Conservation (phyloP, 2,888 invertebrate species). For the Amphimallon solstitiale region DNA sequence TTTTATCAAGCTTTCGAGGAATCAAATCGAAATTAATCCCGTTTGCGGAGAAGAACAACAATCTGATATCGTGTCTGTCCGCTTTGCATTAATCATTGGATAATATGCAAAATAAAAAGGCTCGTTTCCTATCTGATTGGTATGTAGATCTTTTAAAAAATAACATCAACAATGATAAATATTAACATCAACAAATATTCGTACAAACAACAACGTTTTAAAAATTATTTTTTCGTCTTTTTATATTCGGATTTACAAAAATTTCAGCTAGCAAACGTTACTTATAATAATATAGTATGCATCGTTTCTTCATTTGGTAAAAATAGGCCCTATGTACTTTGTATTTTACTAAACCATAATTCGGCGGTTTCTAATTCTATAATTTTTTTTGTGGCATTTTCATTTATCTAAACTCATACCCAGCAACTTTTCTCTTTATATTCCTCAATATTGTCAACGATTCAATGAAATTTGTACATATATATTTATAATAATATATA, state of each 20-base stretch:
- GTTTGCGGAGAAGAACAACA: too few species aligned
- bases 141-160: not conserved
- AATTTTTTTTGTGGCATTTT: not conserved
- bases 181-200: slow-evolving; percentile 32
- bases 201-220: slow-evolving; percentile 29
- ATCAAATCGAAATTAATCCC: too few species aligned
- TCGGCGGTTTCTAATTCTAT: slow-evolving; percentile 33
- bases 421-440: slow-evolving; percentile 10
- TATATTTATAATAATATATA: slow-evolving; percentile 16
- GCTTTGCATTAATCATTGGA: slow-evolving; percentile 1
- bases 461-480: slow-evolving; percentile 30
- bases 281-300: slow-evolving; percentile 17
- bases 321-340: too few species aligned
- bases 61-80: slow-evolving; percentile 10
- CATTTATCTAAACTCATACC: too few species aligned
- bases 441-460: slow-evolving; percentile 29
- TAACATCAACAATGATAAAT: slow-evolving; percentile 24
- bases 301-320: slow-evolving; percentile 10
- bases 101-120: not conserved
- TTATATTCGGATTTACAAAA: slow-evolving; percentile 19
- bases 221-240: slow-evolving; percentile 9
- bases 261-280: slow-evolving; percentile 22
- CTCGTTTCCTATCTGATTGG: too few species aligned
- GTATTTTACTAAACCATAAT: slow-evolving; percentile 20
- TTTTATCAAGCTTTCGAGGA: slow-evolving; percentile 25